Base-by-base conservation (phyloP, 2,888 invertebrate genomes). In the Caradrina clavipalpis region DNA sequence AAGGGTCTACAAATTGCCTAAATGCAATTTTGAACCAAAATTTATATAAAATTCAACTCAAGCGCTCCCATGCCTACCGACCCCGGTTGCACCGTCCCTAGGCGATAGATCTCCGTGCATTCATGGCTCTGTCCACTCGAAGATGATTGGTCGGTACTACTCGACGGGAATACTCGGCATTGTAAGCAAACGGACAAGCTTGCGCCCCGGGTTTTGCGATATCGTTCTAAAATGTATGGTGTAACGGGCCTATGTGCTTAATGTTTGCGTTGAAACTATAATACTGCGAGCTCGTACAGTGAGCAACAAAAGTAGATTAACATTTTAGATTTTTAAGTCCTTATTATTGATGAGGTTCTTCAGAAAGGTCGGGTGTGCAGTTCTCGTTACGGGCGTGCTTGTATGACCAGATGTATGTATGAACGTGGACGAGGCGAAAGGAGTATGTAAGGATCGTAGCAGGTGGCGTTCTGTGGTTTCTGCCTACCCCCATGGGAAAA, bases 101-200 rank as follows among this genome's bases (percentile, higher is more conserved):
- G 75, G 13, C 45, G 45, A 57, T 62, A 59, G 56, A 68, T 60
- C 15, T 49, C 17, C 17, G 19, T 35, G 17, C 59, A 53, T 60
- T 68, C 57, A 61, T 47, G n/a, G n/a, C 26, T 5, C 13, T 54
- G 76, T 54, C 68, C 81, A 81, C 80, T 82, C 51, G 39, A 82
- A 71, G 60, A 69, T 69, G 66, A 73, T 76, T 70, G 70, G 60
- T 70, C 31, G 68, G 42, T 13, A 47, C n/a, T n/a, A 54, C 35
- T 54, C 31, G 42, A 42, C 26, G 57, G 60, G 56, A 64, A 67
- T 72, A 54, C 58, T 13, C 22, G 19, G 54, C 17, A 54, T 50
- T 19, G 17, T 35, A 21, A 19, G 17, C 19, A 21, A 6, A 6
- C 35, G 19, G 45, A 39, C 21, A 62, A 50, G 31, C 45, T 19